These are phyloP conservation scores for Idris sp. DNA, from an alignment of 1,140 invertebrate genomes.

Conservation along the genomic window DNA sequence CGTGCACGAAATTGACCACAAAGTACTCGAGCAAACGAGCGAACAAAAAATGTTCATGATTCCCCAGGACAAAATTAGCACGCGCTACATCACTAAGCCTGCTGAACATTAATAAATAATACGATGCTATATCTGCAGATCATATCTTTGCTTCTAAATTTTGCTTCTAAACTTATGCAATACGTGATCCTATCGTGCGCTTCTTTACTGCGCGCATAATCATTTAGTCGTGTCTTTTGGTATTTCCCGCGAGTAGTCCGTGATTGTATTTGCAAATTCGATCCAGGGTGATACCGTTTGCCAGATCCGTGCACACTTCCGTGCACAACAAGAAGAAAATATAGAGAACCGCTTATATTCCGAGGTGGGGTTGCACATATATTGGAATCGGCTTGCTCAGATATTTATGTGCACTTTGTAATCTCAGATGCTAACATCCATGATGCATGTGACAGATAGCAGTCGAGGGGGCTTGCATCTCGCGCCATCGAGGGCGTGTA, in stretches of 20 bases:
- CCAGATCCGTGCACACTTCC: constrained; percentile 49
- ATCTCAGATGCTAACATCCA: constrained; percentile 61
- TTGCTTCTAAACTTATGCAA: constrained; percentile 55
- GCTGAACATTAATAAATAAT: constrained; percentile 34
- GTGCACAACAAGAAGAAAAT: constrained; percentile 11
- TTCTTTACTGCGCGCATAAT: constrained; percentile 53
- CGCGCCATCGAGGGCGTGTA: constrained; percentile 39
- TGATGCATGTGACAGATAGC: constrained; percentile 59
- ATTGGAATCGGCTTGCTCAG: too few relatives aligned
- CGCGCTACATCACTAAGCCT: constrained; percentile 16
- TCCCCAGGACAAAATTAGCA: constrained; percentile 29
- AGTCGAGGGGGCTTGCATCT: constrained; percentile 16
- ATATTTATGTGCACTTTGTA: constrained; percentile 65
- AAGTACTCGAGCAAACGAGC: constrained; percentile 18
- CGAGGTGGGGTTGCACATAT: too few relatives aligned
- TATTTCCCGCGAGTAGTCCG: constrained; percentile 37
- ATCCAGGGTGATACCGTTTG: constrained; percentile 46
- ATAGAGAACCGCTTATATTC: too few relatives aligned
- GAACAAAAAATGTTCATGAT: constrained; percentile 22
- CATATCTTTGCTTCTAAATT: constrained; percentile 52
- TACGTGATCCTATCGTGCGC: constrained; percentile 53
- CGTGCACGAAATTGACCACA: constrained; percentile 10
- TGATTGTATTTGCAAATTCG: constrained; percentile 62
- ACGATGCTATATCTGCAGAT: constrained; percentile 21
- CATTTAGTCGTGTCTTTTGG: constrained; percentile 51